Evolutionary conservation across 1,140 invertebrate species (phyloP), one percentile per base, ranked within the genome.

Genomic region (Thrips palmi): DNA sequence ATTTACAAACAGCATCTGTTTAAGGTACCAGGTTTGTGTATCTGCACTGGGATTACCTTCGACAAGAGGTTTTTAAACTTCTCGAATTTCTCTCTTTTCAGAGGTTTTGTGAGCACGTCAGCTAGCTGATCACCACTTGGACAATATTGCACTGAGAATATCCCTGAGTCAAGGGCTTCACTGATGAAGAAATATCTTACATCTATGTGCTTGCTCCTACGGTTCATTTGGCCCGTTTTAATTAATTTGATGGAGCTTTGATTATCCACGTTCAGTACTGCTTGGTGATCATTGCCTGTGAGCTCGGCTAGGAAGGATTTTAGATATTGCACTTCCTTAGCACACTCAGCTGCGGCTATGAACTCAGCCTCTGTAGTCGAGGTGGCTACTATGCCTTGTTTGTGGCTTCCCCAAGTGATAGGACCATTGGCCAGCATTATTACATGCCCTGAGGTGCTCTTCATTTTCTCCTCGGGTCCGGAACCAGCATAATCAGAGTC

Each of bases 401-500:
- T 37, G 14, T 35, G 30, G 21, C 42, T 36, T 4, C 15, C 42
- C 52, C 56, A 57, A 25, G 44, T 35, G 3, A 59, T 36, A 5
- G 50, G 43, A 36, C 37, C 43, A 31, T 44, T 47, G 22, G 17
- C 41, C 2, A 53, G 39, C 2, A 45, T 39, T 19, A 55, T 36
- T 2, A 53, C 42, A 43, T 49, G 57, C 11, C 57, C 54, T n/a
- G 47, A 50, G 5, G 45, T 52, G 12, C 47, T 49, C 41, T 49
- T 49, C n/a, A n/a, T n/a, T 30, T 54, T 33, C 8, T 40, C 42
- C 1, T 37, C 22, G 2, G 19, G 6, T 44, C 50, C 50, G n/a
- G n/a, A n/a, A 14, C 42, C 47, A 2, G 48, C 54, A 44, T 45
- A 55, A 42, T 57, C 56, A 11, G 53, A 41, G 44, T 57, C 57